A percentile compares a stretch with the other conserved stretches of the same genome.
Conservation (phyloP, 2,113 vertebrate species). For the Archocentrus centrarchus region DNA sequence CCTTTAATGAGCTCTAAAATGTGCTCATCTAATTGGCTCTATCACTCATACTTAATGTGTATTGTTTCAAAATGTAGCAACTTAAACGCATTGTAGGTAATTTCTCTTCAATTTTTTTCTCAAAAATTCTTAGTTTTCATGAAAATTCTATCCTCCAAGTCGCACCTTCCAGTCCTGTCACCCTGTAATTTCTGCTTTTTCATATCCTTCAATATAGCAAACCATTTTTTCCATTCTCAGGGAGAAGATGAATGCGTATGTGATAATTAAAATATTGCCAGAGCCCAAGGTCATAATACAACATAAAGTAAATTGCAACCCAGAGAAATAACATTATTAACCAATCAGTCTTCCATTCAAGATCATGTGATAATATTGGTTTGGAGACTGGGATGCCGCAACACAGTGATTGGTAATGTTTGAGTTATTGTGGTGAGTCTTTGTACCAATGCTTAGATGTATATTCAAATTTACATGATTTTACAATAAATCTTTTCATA, state of each 20-base stretch:
- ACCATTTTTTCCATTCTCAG: neutral
- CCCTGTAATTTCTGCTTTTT: slow-evolving; percentile 18
- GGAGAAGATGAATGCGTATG: slow-evolving; percentile 33
- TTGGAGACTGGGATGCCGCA: slow-evolving; percentile 20
- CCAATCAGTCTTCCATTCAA: slow-evolving; percentile 26
- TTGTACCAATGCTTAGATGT: neutral
- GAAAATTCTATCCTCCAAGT: neutral
- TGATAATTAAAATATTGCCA: slow-evolving; percentile 35
- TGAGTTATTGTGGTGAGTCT: slow-evolving; percentile 21
- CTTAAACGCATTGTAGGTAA: slow-evolving; percentile 15
- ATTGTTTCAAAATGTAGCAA: slow-evolving; percentile 5
- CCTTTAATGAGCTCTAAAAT: slow-evolving; percentile 27
- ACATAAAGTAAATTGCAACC: slow-evolving; percentile 41
- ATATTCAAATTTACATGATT: slow-evolving; percentile 35
- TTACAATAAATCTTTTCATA: slow-evolving; percentile 32
- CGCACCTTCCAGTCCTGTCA: neutral
- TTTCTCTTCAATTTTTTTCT: neutral
- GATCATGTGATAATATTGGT: slow-evolving; percentile 39
- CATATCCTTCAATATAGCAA: neutral
- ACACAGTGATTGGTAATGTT: slow-evolving; percentile 47
- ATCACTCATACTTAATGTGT: slow-evolving; percentile 6
- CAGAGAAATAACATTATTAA: slow-evolving; percentile 19
- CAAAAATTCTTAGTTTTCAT: neutral
- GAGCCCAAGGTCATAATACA: slow-evolving; percentile 42
- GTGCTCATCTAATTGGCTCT: slow-evolving; percentile 31